Percentiles rank a stretch among this genome's conserved stretches.
Conservation (phyloP, 1,140 invertebrate species). For the Palaemon carinicauda region DNA sequence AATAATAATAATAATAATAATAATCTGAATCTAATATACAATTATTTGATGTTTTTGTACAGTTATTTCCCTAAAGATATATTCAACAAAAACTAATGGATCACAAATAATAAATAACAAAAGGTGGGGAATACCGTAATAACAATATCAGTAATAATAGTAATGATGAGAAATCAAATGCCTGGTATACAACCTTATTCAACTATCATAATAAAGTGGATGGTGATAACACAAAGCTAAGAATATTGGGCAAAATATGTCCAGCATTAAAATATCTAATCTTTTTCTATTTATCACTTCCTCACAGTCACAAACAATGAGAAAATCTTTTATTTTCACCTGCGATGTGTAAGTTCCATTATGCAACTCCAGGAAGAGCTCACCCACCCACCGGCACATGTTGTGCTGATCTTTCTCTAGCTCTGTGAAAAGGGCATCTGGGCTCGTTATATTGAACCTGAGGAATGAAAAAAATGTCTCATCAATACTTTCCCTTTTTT, state of each 20-base stretch:
- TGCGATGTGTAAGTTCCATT: slow-evolving; percentile 71
- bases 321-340: slow-evolving; percentile 44
- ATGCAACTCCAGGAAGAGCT: slow-evolving; percentile 70
- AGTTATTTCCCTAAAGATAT: no score
- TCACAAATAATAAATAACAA: no score
- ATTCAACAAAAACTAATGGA: no score
- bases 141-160: not conserved
- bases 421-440: slow-evolving; percentile 65
- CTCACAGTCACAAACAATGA: not conserved
- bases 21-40: no score
- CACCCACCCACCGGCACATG: slow-evolving; percentile 68
- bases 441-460: slow-evolving; percentile 66
- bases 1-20: not conserved
- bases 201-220: no score
- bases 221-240: not conserved
- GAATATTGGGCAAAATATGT: not conserved
- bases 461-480: slow-evolving; percentile 33
- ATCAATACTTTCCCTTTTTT: not conserved
- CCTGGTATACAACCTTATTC: no score
- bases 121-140: no score
- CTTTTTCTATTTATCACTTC: not conserved
- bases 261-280: not conserved
- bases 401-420: slow-evolving; percentile 65
- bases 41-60: no score
- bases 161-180: no score